Evolutionary conservation across 2,888 invertebrate genomes (phyloP).

Genomic region (Aleiodes leptofemur): DNA sequence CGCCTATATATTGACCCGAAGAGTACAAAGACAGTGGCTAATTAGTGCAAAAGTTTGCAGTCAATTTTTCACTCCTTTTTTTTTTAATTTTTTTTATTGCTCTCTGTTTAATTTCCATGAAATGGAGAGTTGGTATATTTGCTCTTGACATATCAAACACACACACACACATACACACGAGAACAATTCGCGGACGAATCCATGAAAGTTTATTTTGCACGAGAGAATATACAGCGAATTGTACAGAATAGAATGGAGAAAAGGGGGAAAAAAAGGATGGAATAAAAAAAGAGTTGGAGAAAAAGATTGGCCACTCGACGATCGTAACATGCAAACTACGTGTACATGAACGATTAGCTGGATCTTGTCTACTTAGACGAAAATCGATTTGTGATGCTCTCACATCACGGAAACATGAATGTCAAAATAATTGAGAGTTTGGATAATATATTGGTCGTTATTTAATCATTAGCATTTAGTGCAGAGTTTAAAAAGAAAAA

Average conservation of each 20-base stretch:
- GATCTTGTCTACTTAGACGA: conserved; percentile 13
- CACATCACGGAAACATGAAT: neutral
- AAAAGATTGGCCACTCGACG: conserved; percentile 22
- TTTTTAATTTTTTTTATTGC: too few species aligned
- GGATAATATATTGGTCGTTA: neutral
- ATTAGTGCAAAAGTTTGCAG: conserved; percentile 4
- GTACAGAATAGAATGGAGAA: neutral
- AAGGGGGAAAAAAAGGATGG: neutral
- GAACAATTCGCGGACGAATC: conserved; percentile 1
- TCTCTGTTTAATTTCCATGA: conserved; percentile 10
- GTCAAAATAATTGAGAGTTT: neutral
- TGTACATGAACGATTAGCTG: conserved; percentile 23
- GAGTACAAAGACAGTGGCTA: neutral
- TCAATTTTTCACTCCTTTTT: neutral
- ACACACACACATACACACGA: too few species aligned
- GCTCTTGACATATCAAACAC: conserved; percentile 14
- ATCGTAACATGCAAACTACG: conserved; percentile 22
- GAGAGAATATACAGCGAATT: neutral
- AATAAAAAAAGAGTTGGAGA: neutral
- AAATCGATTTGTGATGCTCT: conserved; percentile 7
- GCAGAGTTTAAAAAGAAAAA: neutral
- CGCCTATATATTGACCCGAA: too few species aligned
- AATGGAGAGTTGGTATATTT: conserved; percentile 3
- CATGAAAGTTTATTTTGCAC: conserved; percentile 4
- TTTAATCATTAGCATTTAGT: conserved; percentile 10